Evolutionary conservation across 2,797 vertebrate genomes (phyloP), one percentile per base, ranked within the genome.

Genomic region (Pangasius mekongensis): DNA sequence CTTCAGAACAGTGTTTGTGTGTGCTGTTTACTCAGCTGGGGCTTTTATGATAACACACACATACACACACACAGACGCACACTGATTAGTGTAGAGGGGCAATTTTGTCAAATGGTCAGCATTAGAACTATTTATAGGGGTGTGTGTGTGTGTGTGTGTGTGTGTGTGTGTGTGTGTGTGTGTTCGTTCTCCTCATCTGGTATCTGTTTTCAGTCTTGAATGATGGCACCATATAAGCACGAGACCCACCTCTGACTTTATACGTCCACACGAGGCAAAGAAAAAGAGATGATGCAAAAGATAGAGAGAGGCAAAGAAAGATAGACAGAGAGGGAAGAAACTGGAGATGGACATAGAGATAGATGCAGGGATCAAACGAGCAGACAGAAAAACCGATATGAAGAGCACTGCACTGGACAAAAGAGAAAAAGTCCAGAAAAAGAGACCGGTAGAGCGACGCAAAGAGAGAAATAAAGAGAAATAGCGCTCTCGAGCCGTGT

Each of bases 51-150:
- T 86, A 86, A 84, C 30, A 77, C 49, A 54, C 80, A 56, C 56
- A 47, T 39, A 84, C 73, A 69, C 73, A 71, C 73, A 78, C 73
- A 62, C 47, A 52, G n/a, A 87, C 58, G 58, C 60, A 86, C 83
- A 71, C 49, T 43, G 67, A 89, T 81, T 71, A 86, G 83, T 86
- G 39, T 69, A 62, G 76, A 83, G 80, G n/a, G 71, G 81, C 71
- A 87, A 77, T 84, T 87, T 76, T n/a, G 56, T 62, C 43, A 88
- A 88, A 88, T 88, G 83, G 74, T 85, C 83, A 88, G 62, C 47
- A 80, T 85, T 88, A 60, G 33, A 66, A 78, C 74, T 85, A 69
- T 67, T 83, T 87, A 76, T 84, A 84, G 30, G 14, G 4, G 64
- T 11, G 62, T 56, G 36, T 33, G 52, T 43, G 54, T 20, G 64